phyloP scores from a whole-genome alignment of 2,797 vertebrate genomes.

The Sebastes hubbsi region DNA sequence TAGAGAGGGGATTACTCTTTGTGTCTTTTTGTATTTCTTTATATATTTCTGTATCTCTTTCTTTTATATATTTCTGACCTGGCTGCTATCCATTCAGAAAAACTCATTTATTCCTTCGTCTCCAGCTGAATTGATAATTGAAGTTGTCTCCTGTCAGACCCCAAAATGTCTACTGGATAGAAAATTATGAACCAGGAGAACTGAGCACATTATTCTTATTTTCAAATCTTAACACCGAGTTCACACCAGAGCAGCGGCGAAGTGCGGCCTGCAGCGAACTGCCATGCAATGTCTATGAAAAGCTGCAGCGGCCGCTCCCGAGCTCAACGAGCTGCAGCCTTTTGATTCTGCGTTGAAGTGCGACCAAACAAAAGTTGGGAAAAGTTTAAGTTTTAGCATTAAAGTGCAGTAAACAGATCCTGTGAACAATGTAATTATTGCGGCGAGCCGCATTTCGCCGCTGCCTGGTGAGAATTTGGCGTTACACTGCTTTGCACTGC shows the following conservation, averaged over 20 bases:
- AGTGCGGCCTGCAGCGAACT: too few relatives aligned
- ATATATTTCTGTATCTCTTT: neutral
- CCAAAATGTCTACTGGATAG: neutral
- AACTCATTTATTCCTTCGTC: neutral
- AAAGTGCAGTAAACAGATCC: too few relatives aligned
- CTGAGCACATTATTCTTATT: neutral
- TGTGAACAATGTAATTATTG: too few relatives aligned
- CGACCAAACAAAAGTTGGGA: too few relatives aligned
- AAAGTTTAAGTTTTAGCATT: fast-evolving
- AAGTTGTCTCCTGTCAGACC: neutral
- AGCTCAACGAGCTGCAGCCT: too few relatives aligned
- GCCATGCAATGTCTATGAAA: too few relatives aligned
- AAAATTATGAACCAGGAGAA: neutral
- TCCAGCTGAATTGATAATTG: neutral
- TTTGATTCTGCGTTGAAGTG: too few relatives aligned
- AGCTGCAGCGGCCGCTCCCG: too few relatives aligned
- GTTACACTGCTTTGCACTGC: too few relatives aligned
- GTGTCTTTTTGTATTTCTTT: neutral
- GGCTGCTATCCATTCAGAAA: neutral
- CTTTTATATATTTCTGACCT: neutral
- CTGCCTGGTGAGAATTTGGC: too few relatives aligned
- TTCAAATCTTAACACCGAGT: neutral
- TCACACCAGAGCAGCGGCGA: too few relatives aligned
- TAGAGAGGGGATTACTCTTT: neutral
- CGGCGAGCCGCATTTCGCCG: too few relatives aligned